Evolutionary conservation across 2,888 invertebrate genomes (phyloP), one percentile per base, ranked within the genome.

Genomic region (Nasonia oneida): DNA sequence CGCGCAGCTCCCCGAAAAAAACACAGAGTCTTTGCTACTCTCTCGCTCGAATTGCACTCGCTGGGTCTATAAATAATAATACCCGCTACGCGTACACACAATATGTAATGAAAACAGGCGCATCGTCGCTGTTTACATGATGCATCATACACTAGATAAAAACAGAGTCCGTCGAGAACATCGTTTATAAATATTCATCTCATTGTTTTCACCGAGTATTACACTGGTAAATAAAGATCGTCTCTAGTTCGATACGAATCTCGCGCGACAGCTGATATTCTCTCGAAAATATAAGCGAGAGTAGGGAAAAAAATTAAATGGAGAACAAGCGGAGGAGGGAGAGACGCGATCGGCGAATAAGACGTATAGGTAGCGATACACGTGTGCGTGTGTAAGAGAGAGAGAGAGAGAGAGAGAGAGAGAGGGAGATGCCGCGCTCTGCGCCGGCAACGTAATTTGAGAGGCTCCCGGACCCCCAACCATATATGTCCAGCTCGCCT

Each of bases 401-500:
- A 29, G 29, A 29, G 1, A 29, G 29, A 29, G 29, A 29, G 81
- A 85, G 78, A 57, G 79, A 81, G 47, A 80, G 74, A 64, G 87
- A 64, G 61, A 73, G 67, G 82, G 84, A 70, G 78, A 75, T 47
- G 67, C 78, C 37, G 80, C 73, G 76, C 81, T n/a, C 37, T 79
- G 86, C 53, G 89, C 91, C 91, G 91, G 91, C 91, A 92, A 89
- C 91, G 93, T 93, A 93, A 93, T 91, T 91, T 91, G 93, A 93
- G 93, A 93, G 92, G 90, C 90, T 91, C 90, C 90, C 91, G 88
- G 91, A 91, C 90, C 90, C 91, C 90, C 91, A 89, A 92, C 93
- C 93, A 93, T 93, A 93, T 93, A 93, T 93, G 93, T 93, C 93
- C 93, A 92, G 91, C 90, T 89, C 33, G 87, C 86, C 87, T 87